Base-by-base conservation (phyloP, 2,888 invertebrate species). In the Chromoteleia sp. region DNA sequence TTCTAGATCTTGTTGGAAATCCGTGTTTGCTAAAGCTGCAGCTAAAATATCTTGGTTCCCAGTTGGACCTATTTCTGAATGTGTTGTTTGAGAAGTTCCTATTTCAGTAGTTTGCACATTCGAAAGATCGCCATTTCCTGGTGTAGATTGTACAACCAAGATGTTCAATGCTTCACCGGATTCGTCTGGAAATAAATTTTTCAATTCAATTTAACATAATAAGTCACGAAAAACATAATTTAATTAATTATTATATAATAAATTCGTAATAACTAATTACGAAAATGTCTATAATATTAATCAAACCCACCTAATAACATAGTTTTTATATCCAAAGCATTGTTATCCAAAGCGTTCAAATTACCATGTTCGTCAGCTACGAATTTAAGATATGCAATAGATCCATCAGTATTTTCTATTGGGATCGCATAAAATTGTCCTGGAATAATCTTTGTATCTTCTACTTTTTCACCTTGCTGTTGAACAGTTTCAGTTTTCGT, bases 11-110 rank as follows among this genome's bases (percentile, higher is more conserved):
- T 93, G 93, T 83, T 94, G 95, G 87, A 96, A 95, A 88, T 96
- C 96, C 15, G 95, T 95, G 86, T 95, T 95, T 0, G 96, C 96
- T 48, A 96, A 92, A 12, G 96, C 96, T 8, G 95, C 96, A 12
- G 96, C 95, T 48, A 96, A 92, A 84, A 96, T 95, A 88, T 96
- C 96, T 84, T 95, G 94, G 84, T 94, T 94, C 1, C 91, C 88
- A 1, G 87, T 88, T 61, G 87, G 88, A 52, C 85, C 84, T 10
- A 88, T 86, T 63, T 89, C 87, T 2, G 86, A 76, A 54, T 86
- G 84, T 19, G 86, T 83, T 5, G 85, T 54, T 67, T 87, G 87
- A 92, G 88, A 85, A 91, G 93, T 84, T 92, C 93, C 89, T 92
- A 92, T 75, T 92, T 88, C 76, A 21, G 71, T 84, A 10, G 86